These are phyloP conservation scores for Tachystola acroxantha DNA, from an alignment of 2,888 invertebrate genomes.

Conservation along the genomic window DNA sequence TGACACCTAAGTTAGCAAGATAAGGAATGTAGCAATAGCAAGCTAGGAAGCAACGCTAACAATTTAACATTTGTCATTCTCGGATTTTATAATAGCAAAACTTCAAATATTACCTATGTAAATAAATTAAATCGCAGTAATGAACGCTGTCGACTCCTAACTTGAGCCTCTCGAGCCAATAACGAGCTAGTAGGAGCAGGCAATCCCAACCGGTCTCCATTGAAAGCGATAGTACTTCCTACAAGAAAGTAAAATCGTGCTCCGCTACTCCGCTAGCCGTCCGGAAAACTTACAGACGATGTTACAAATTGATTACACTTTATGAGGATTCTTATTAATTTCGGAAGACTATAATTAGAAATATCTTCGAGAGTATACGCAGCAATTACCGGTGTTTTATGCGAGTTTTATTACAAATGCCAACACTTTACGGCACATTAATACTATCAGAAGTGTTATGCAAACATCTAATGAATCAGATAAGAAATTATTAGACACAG, in stretches of 20 bases:
- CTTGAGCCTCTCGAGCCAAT: constrained; percentile 17
- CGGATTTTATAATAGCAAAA: no score
- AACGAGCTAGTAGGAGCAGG: constrained; percentile 18
- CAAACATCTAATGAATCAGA: constrained; percentile 35
- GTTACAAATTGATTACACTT: constrained; percentile 14
- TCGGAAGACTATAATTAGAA: neutral
- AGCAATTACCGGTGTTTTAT: constrained; percentile 29
- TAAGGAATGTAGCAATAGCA: no score
- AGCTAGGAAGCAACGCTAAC: no score
- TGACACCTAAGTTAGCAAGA: no score
- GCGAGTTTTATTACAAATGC: constrained; percentile 36
- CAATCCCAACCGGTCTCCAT: constrained; percentile 64
- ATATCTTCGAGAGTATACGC: neutral
- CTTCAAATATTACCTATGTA: no score
- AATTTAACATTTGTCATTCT: no score
- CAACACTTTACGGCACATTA: constrained; percentile 30
- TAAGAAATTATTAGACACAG: constrained; percentile 21
- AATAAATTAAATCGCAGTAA: constrained; percentile 1
- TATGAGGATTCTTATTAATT: neutral
- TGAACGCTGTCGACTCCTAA: constrained; percentile 19
- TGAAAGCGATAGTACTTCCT: constrained; percentile 76
- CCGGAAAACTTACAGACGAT: constrained; percentile 50
- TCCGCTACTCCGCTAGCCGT: constrained; percentile 35
- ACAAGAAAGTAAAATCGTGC: constrained; percentile 73
- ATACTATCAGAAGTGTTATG: constrained; percentile 29